Conservation (phyloP, 2,797 vertebrate species). For the Sebastes nivosus region DNA sequence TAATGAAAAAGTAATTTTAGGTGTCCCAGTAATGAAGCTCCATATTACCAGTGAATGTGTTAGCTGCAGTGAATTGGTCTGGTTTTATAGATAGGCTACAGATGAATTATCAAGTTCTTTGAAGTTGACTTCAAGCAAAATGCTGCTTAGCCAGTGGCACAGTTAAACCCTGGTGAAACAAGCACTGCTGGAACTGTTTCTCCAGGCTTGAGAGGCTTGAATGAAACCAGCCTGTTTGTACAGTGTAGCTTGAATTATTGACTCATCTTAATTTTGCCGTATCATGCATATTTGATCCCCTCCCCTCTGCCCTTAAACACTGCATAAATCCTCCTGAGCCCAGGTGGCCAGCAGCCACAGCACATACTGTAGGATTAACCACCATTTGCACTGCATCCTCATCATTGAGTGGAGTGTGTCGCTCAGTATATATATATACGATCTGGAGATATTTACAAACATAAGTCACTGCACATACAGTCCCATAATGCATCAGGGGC, state of each 20-base stretch:
- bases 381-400: slow-evolving; percentile 44
- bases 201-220: neutral
- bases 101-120: neutral
- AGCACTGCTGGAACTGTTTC: neutral
- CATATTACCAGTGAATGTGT: too few relatives aligned
- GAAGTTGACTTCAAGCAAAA: neutral
- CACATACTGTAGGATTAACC: slow-evolving; percentile 56
- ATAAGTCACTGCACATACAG: slow-evolving; percentile 35
- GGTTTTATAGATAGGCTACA: neutral
- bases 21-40: neutral
- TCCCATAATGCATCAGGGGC: slow-evolving; percentile 17
- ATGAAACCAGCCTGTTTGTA: slow-evolving; percentile 13
- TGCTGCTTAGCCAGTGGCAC: neutral
- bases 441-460: slow-evolving; percentile 40
- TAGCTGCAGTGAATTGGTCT: neutral
- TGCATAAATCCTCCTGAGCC: slow-evolving; percentile 48
- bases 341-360: slow-evolving; percentile 67
- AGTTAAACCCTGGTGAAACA: neutral
- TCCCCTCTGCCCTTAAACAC: slow-evolving; percentile 45
- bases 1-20: neutral
- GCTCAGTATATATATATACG: slow-evolving; percentile 13
- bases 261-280: slow-evolving; percentile 60
- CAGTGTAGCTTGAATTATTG: slow-evolving; percentile 20
- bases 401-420: slow-evolving; percentile 29
- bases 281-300: slow-evolving; percentile 68